Percentiles rank a stretch among this genome's conserved stretches.
Evolutionary conservation across 2,113 vertebrate genomes (phyloP).

Genomic region (Antennarius striatus): DNA sequence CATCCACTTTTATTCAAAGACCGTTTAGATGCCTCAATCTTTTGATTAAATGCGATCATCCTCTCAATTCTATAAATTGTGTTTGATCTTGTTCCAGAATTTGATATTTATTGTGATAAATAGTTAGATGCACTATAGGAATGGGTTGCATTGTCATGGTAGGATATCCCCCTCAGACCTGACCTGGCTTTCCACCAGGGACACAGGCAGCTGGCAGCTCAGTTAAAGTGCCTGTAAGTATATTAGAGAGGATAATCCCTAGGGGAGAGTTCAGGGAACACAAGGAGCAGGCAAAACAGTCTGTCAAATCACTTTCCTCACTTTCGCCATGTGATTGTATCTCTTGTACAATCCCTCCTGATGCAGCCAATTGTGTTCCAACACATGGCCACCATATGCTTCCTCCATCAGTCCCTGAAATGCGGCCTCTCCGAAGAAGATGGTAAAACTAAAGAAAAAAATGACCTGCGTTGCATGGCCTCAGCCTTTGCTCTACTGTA

Average conservation of each 20-base stretch:
- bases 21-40: neutral
- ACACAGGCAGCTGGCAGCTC: conserved; percentile 71
- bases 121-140: conserved; percentile 20
- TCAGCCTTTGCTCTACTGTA: neutral
- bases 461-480: neutral
- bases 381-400: conserved; percentile 64
- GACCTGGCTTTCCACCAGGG: conserved; percentile 48
- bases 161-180: conserved; percentile 46
- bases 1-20: neutral
- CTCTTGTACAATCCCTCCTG: neutral
- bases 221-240: conserved; percentile 76
- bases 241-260: conserved; percentile 78
- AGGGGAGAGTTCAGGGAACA: conserved; percentile 57
- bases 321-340: conserved; percentile 38
- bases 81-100: neutral
- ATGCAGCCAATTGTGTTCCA: conserved; percentile 21
- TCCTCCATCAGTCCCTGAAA: conserved; percentile 37
- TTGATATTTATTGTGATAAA: conserved; percentile 1
- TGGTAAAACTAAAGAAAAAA: conserved; percentile 4
- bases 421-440: conserved; percentile 20
- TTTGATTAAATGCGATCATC: neutral
- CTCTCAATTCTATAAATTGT: neutral
- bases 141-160: conserved; percentile 47
- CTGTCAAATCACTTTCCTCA: conserved; percentile 58
- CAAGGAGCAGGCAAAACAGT: conserved; percentile 42